Conservation (phyloP, 2,113 vertebrate genomes). For the Pyrgilauda ruficollis region DNA sequence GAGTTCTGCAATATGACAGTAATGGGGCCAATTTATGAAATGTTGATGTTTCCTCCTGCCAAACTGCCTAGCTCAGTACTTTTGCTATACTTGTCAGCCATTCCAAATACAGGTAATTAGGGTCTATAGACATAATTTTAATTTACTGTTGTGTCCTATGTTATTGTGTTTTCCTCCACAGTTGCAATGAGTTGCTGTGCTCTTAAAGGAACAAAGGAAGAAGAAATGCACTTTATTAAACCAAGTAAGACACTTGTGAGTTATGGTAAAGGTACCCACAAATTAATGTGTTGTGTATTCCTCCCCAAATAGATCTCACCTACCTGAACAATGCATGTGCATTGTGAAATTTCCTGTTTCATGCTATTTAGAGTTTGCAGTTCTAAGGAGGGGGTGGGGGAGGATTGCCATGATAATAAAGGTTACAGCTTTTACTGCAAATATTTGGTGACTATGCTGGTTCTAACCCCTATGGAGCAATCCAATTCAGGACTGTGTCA, state of each 20-base stretch:
- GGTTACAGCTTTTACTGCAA: neutral
- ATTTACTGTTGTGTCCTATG: neutral
- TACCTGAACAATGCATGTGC: neutral
- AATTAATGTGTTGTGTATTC: neutral
- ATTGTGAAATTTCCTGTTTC: constrained; percentile 23
- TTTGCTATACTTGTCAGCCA: neutral
- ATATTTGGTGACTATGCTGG: neutral
- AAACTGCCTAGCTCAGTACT: neutral
- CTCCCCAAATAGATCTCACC: neutral
- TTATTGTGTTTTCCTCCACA: neutral
- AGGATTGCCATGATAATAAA: neutral
- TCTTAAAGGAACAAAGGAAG: neutral
- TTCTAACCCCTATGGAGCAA: neutral
- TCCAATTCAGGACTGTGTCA: neutral
- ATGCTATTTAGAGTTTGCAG: neutral
- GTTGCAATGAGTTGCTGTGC: neutral
- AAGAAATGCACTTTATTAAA: constrained; percentile 11
- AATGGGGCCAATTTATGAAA: neutral
- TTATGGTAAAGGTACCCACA: neutral
- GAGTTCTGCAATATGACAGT: neutral
- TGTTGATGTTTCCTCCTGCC: neutral
- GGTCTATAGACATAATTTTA: neutral
- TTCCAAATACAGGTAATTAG: neutral
- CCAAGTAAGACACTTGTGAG: neutral
- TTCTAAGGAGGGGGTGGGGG: neutral